A percentile compares a stretch with the other conserved stretches of the same genome.
These are phyloP conservation scores for Ellobius talpinus DNA, from an alignment of 2,113 vertebrate species.

Conservation along the genomic window DNA sequence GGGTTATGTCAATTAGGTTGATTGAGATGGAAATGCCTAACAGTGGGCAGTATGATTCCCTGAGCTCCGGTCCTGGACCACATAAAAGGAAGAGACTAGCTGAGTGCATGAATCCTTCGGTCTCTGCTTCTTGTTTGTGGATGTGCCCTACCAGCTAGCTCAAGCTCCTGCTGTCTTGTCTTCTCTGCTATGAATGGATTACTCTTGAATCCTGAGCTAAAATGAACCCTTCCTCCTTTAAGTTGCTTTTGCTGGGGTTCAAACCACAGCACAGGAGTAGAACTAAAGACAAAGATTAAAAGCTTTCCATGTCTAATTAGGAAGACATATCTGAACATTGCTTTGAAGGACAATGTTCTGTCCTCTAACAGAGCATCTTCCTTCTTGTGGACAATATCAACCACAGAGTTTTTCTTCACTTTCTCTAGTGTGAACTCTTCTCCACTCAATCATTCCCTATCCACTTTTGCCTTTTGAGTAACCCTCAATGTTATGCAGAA, in stretches of 20 bases:
- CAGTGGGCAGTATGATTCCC: not conserved
- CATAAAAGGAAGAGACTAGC: not conserved
- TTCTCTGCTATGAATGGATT: not conserved
- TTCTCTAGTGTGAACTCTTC: not conserved
- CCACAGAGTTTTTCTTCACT: not conserved
- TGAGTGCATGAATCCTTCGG: not conserved
- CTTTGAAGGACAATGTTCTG: not conserved
- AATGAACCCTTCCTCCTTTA: not conserved
- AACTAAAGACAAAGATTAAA: not conserved
- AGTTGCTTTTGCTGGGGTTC: not conserved
- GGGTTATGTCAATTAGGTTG: not conserved
- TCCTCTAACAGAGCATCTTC: not conserved
- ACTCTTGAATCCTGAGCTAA: not conserved
- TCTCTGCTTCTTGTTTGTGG: not conserved
- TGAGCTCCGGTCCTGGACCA: too few species aligned
- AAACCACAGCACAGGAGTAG: not conserved
- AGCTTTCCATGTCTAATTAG: not conserved
- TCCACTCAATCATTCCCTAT: not conserved
- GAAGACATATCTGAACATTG: not conserved
- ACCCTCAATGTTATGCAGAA: not conserved
- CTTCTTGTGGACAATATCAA: not conserved
- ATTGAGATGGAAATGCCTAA: not conserved
- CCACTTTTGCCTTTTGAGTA: not conserved
- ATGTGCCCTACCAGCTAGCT: not conserved
- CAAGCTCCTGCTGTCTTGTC: not conserved